These are phyloP conservation scores for Pollenia amentaria DNA, from an alignment of 2,888 invertebrate species.

Conservation along the genomic window DNA sequence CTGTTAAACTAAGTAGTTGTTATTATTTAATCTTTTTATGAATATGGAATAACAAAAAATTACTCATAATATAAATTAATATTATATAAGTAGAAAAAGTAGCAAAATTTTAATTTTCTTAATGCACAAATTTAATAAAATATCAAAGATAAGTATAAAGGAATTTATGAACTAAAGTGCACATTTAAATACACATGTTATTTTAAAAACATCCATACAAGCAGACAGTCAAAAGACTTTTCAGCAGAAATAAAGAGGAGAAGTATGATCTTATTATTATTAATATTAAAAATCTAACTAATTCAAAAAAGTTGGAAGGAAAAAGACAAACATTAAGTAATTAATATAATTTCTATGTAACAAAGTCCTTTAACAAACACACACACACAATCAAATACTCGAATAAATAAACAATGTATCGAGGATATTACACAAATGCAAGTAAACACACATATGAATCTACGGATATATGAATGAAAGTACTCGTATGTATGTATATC, in stretches of 20 bases:
- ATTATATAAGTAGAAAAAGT: constrained; percentile 1
- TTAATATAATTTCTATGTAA: constrained; percentile 60
- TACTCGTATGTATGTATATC: constrained; percentile 2
- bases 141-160: constrained; percentile 42
- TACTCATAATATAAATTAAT: neutral
- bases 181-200: constrained; percentile 30
- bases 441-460: constrained; percentile 5
- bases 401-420: neutral
- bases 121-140: constrained; percentile 60
- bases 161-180: constrained; percentile 33
- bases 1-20: neutral
- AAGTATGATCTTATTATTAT: constrained; percentile 54
- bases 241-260: neutral
- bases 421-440: constrained; percentile 32
- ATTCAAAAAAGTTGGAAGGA: constrained; percentile 36
- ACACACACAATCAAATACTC: neutral
- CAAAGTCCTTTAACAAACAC: constrained; percentile 3
- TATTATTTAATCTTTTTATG: neutral
- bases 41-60: neutral
- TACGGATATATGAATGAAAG: neutral
- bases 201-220: constrained; percentile 10
- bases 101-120: constrained; percentile 63
- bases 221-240: constrained; percentile 1
- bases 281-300: constrained; percentile 60
- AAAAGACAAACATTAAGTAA: constrained; percentile 62